Conservation (phyloP, 2,113 vertebrate species). For the Calypte anna region DNA sequence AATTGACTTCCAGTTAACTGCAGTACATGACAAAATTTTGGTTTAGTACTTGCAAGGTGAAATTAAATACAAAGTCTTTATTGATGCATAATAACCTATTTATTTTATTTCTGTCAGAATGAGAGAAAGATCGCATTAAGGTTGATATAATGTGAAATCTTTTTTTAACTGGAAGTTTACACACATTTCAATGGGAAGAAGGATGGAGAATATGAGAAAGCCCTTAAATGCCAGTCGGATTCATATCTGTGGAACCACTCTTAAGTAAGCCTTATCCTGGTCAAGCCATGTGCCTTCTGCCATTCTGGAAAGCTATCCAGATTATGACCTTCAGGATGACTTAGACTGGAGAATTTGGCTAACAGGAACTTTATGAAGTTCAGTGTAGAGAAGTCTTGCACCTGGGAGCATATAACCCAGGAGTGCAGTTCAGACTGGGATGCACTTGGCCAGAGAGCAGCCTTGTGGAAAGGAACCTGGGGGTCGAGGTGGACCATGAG, state of each 20-base stretch:
- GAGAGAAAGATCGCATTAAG: background rate
- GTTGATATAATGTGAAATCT: background rate
- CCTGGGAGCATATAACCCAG: too few species aligned
- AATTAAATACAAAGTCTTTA: background rate
- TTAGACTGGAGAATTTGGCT: too few species aligned
- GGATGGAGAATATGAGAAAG: background rate
- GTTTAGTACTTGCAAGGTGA: background rate
- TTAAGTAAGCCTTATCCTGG: background rate
- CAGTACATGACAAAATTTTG: background rate
- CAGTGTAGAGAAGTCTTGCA: too few species aligned
- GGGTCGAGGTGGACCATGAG: too few species aligned
- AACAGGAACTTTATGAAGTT: too few species aligned
- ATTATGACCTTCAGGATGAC: too few species aligned
- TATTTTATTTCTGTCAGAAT: background rate
- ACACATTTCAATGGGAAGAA: background rate
- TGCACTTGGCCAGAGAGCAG: too few species aligned
- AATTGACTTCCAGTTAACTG: background rate
- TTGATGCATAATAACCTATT: background rate
- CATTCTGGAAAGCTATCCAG: background rate
- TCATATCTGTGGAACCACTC: background rate
- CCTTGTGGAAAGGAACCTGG: too few species aligned
- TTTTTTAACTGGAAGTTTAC: background rate
- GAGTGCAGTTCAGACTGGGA: too few species aligned
- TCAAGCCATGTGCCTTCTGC: background rate
- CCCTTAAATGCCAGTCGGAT: background rate